Evolutionary conservation across 2,797 vertebrate genomes (phyloP).

Genomic region (Echeneis naucrates): DNA sequence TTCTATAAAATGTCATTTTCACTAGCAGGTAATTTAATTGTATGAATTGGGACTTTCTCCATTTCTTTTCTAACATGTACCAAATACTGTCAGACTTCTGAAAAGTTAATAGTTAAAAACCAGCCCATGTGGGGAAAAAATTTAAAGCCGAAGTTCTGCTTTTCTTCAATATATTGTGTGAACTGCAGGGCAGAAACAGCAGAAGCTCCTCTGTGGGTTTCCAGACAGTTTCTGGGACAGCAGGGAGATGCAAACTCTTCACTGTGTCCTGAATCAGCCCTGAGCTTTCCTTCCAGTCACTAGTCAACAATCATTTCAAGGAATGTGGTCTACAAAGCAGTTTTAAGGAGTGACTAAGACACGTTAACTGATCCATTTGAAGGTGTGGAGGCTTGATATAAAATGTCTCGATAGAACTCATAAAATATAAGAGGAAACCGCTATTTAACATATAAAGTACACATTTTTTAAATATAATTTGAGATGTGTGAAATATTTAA

Average conservation of each 20-base stretch:
- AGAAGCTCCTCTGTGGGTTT: not conserved
- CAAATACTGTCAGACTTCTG: no score
- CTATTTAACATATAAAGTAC: no score
- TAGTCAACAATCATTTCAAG: not conserved
- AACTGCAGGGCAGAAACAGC: not conserved
- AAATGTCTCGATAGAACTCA: not conserved
- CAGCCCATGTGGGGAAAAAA: no score
- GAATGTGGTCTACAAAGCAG: slow-evolving; percentile 13
- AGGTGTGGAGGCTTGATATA: not conserved
- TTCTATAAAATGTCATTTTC: no score
- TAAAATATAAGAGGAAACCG: not conserved
- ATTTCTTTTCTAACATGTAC: no score
- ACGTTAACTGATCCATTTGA: not conserved
- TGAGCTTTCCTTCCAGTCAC: slow-evolving; percentile 19
- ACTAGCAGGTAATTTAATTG: no score
- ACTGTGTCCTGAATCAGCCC: slow-evolving; percentile 25
- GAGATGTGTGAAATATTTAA: no score
- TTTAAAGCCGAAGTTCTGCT: no score
- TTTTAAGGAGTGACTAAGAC: not conserved
- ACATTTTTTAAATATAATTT: no score
- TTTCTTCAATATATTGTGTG: not conserved
- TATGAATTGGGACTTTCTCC: no score
- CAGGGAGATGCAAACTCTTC: slow-evolving; percentile 10
- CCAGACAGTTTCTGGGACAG: not conserved
- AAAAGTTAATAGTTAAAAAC: no score